Percentiles rank a stretch among this genome's conserved stretches.
Evolutionary conservation across 2,113 vertebrate genomes (phyloP).

Genomic region (Onychorhynchus coronatus): DNA sequence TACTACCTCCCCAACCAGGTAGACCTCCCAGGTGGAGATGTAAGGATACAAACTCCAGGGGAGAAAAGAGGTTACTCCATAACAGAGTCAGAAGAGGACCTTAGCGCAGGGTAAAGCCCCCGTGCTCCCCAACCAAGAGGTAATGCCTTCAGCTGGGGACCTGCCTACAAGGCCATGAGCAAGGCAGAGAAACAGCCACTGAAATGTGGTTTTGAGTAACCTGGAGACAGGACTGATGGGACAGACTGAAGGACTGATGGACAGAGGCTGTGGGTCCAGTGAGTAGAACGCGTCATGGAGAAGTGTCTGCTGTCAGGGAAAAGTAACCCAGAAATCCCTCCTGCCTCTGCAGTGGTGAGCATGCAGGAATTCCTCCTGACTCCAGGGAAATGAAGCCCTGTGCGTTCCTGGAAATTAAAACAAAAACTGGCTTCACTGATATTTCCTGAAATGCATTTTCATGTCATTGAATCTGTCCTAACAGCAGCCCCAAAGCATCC

Average conservation of each 20-base stretch:
- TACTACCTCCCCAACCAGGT: background rate
- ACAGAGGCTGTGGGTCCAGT: background rate
- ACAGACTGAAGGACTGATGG: background rate
- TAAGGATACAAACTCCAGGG: background rate
- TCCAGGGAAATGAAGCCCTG: background rate
- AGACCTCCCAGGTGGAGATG: background rate
- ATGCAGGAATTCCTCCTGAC: background rate
- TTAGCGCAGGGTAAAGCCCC: background rate
- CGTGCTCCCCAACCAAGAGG: background rate
- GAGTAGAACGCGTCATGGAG: background rate
- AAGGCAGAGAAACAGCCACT: background rate
- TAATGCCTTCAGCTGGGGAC: background rate
- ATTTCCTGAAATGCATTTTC: conserved; percentile 31
- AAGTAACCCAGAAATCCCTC: background rate
- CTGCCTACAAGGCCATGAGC: accelerated
- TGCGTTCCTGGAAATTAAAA: conserved; percentile 36
- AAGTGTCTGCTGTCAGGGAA: background rate
- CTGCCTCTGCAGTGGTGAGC: background rate
- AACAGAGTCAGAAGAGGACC: background rate
- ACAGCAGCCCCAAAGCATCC: background rate
- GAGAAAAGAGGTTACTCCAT: background rate
- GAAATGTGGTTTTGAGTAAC: background rate
- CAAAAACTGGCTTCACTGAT: conserved; percentile 17
- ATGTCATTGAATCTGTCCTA: conserved; percentile 32
- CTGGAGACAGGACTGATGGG: background rate